phyloP scores from a whole-genome alignment of 2,797 vertebrate species.

The Xenentodon cancila region DNA sequence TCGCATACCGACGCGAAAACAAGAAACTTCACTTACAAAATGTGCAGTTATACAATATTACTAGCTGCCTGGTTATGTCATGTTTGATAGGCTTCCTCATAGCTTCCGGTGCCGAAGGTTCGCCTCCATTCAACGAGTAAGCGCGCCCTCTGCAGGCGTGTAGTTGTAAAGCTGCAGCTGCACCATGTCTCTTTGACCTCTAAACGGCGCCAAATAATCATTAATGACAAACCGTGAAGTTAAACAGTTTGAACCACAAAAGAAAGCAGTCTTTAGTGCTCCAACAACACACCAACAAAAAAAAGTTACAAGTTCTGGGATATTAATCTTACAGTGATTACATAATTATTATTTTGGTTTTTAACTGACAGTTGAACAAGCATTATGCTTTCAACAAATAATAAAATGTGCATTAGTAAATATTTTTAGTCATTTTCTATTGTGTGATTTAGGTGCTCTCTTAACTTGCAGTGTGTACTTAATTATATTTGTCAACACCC shows the following conservation, averaged over 20 bases:
- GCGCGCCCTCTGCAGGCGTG: conserved; percentile 53
- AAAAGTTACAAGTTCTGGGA: no score
- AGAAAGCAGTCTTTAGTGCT: no score
- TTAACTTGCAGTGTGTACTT: no score
- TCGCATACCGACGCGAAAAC: not conserved
- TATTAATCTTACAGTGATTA: no score
- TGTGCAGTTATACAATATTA: conserved; percentile 61
- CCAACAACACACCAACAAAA: no score
- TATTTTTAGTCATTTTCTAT: no score
- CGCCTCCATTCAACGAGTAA: not conserved
- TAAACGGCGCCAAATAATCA: conserved; percentile 60
- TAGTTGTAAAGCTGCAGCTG: rapidly evolving
- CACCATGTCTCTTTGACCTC: not conserved
- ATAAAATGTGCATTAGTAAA: no score
- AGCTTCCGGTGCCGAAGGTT: conserved; percentile 48
- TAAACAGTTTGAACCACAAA: not conserved
- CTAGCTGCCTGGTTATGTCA: conserved; percentile 28
- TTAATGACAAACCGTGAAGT: not conserved
- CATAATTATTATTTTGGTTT: no score
- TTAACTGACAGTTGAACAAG: no score
- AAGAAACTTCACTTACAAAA: conserved; percentile 55
- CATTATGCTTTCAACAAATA: no score
- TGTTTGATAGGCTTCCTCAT: not conserved
- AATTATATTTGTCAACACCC: no score
- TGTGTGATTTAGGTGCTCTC: no score